These are phyloP conservation scores for Geotrypetes seraphini DNA, from an alignment of 2,797 vertebrate species.

Conservation along the genomic window DNA sequence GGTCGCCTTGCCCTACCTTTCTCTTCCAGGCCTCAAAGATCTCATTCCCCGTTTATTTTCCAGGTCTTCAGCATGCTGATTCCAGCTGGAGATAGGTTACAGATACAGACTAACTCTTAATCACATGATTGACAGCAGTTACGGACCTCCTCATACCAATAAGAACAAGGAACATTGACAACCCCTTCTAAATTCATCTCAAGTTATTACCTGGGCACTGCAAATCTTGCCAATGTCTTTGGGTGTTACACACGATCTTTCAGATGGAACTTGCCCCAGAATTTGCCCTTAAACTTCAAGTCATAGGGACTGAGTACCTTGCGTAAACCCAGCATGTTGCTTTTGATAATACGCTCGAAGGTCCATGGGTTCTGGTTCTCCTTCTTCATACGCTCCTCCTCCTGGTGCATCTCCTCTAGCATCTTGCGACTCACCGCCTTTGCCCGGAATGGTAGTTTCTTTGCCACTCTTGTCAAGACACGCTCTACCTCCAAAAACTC, in stretches of 20 bases:
- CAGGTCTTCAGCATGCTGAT: no score
- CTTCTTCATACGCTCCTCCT: slow-evolving; percentile 46
- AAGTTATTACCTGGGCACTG: no score
- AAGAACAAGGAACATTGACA: no score
- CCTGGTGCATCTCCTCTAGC: slow-evolving; percentile 45
- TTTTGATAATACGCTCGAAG: slow-evolving; percentile 57
- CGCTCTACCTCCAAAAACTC: slow-evolving; percentile 65
- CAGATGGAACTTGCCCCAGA: slow-evolving; percentile 74
- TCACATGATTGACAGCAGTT: no score
- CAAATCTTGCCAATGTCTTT: no score
- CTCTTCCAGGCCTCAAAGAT: no score
- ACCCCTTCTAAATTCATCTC: no score
- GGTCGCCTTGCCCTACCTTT: no score
- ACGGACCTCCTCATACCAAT: no score
- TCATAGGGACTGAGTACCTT: slow-evolving; percentile 77
- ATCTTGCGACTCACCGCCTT: slow-evolving; percentile 65
- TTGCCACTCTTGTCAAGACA: slow-evolving; percentile 66
- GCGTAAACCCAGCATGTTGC: slow-evolving; percentile 86
- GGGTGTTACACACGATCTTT: slow-evolving; percentile 66
- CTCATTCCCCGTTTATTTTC: no score
- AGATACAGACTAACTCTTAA: no score
- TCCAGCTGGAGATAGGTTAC: no score
- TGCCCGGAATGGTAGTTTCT: slow-evolving; percentile 83
- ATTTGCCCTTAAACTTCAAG: slow-evolving; percentile 61
- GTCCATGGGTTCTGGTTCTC: slow-evolving; percentile 95